Evolutionary conservation across 2,888 invertebrate genomes (phyloP).

Genomic region (Rhabditoides inermis): DNA sequence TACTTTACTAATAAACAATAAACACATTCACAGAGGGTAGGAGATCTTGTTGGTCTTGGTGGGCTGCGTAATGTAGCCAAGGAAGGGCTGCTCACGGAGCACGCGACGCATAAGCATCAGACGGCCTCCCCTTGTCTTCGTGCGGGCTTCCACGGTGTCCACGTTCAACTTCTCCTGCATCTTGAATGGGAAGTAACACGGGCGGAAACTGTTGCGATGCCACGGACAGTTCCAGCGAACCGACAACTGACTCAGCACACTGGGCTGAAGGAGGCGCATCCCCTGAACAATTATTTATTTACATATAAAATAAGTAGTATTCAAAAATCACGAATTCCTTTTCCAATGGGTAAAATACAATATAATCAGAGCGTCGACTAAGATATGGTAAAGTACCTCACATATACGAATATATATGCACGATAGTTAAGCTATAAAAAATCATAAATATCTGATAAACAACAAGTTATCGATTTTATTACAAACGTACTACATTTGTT

Average conservation of each 20-base stretch:
- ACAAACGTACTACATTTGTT: too few relatives aligned
- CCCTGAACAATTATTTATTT: not conserved
- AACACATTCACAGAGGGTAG: constrained; percentile 25
- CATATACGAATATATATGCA: too few relatives aligned
- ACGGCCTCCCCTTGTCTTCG: constrained; percentile 35
- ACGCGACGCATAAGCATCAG: constrained; percentile 43
- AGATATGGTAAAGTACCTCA: too few relatives aligned
- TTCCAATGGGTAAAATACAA: too few relatives aligned
- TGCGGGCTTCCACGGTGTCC: constrained; percentile 34
- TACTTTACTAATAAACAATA: not conserved
- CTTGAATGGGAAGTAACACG: constrained; percentile 43
- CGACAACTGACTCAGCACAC: constrained; percentile 11
- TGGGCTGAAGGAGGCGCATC: constrained; percentile 12
- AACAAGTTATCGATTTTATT: not conserved
- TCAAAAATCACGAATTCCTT: too few relatives aligned
- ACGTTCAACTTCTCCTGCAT: constrained; percentile 39
- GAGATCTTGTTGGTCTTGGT: constrained; percentile 24
- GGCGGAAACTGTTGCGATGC: constrained; percentile 44
- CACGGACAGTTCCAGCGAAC: constrained; percentile 47
- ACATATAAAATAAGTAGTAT: too few relatives aligned
- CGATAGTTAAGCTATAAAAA: too few relatives aligned
- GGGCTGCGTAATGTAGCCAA: constrained; percentile 38
- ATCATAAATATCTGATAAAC: not conserved
- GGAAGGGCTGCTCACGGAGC: constrained; percentile 40
- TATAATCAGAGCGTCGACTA: too few relatives aligned